A percentile compares a stretch with the other conserved stretches of the same genome.
phyloP scores from a whole-genome alignment of 2,888 invertebrate species.

The Masnerella sp. region DNA sequence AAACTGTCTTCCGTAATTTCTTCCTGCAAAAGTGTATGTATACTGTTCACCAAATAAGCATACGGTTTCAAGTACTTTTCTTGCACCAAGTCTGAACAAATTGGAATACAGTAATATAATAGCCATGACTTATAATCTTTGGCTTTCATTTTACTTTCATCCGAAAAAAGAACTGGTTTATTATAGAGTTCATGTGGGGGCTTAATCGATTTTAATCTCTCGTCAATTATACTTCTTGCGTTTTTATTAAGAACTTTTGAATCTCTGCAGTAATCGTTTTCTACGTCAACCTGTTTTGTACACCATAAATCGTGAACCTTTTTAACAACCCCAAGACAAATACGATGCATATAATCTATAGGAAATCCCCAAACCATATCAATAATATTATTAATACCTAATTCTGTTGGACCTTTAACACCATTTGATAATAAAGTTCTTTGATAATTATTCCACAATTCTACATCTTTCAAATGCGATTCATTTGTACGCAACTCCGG shows the following conservation, averaged over 20 bases:
- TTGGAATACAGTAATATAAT: conserved; percentile 23
- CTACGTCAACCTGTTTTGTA: neutral
- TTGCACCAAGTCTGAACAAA: conserved; percentile 4
- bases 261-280: neutral
- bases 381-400: conserved; percentile 4
- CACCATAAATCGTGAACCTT: conserved; percentile 21
- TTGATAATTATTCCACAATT: neutral
- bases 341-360: conserved; percentile 34
- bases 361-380: conserved; percentile 47
- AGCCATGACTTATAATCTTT: conserved; percentile 34
- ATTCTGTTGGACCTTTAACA: conserved; percentile 35
- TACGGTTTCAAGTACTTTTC: conserved; percentile 5
- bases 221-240: neutral
- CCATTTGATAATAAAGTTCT: conserved; percentile 20
- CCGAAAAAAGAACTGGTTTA: neutral
- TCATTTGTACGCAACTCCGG: conserved; percentile 7
- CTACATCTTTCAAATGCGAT: conserved; percentile 6
- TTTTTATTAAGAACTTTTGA: neutral
- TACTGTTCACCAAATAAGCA: conserved; percentile 14
- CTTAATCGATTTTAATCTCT: conserved; percentile 2
- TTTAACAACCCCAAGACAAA: conserved; percentile 18
- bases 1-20: conserved; percentile 4
- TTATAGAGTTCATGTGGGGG: conserved; percentile 19
- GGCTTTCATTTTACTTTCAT: conserved; percentile 24
- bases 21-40: conserved; percentile 6